Base-by-base conservation (phyloP, 2,113 vertebrate genomes). In the Sinocyclocheilus rhinocerous region DNA sequence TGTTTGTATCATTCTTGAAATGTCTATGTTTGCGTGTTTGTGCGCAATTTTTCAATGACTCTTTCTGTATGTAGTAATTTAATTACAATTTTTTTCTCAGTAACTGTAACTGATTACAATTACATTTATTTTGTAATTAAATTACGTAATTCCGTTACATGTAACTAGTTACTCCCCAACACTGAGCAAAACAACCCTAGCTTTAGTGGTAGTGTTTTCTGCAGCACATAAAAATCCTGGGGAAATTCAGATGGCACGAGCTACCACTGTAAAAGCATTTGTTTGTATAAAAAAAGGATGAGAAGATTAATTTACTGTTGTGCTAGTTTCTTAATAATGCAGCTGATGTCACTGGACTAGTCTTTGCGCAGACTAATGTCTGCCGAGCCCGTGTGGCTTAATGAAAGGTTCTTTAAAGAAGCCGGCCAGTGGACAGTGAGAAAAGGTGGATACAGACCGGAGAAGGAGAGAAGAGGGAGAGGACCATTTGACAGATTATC, bases 401-500 rank as follows among this genome's bases (percentile, higher is more conserved):
- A 86, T 78, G 29, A 70, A 36, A 82, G 88, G 76, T 84, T 86
- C 89, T 91, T 73, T 87, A 88, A 85, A 91, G 84, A 70, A 87
- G 90, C 42, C 45, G 73, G 89, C 87, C 20, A 57, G 67, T 22
- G n/a, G 48, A 84, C 65, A 45, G 69, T 69, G 79, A 85, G 90
- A 86, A 92, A 93, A 93, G 92, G 93, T 92, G 92, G 92, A 90
- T 91, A 92, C 92, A 92, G 76, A 87, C 85, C 73, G 85, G 90
- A 91, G 90, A 94, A 92, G 91, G 90, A 92, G 88, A 93, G 92
- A 93, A 86, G 90, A 91, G 85, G 45, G 89, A 91, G 91, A 92
- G 92, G 92, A 93, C 93, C 93, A 94, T 94, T 95, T 95, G 92
- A 92, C 93, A 94, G 94, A 95, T 94, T 94, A 95, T 95, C 94